These are phyloP conservation scores for Epizoanthus scotinus DNA, from an alignment of 92 coral and sea anemone species.

Conservation along the genomic window DNA sequence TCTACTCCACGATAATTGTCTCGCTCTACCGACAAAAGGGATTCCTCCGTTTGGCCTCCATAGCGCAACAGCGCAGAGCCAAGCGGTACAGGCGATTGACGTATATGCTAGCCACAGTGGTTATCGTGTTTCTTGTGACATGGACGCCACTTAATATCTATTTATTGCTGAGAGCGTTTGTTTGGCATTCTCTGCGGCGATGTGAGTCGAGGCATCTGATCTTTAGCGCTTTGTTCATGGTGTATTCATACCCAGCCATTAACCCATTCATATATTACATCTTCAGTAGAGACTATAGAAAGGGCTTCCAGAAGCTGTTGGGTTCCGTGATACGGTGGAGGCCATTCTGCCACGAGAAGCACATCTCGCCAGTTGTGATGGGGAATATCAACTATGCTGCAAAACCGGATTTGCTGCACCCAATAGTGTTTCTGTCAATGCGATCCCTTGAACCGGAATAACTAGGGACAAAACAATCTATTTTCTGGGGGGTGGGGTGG, in stretches of 20 bases:
- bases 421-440: no score
- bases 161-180: constrained; percentile 20
- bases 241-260: constrained; percentile 21
- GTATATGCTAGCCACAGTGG: constrained; percentile 22
- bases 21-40: constrained; percentile 14
- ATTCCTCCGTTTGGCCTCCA: constrained; percentile 6
- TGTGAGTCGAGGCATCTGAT: not conserved
- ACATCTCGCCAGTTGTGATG: no score
- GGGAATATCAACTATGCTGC: no score
- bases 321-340: not conserved
- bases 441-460: no score
- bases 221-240: constrained; percentile 22
- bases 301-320: constrained; percentile 22
- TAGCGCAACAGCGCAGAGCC: constrained; percentile 22
- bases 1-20: constrained; percentile 17
- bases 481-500: no score
- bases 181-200: not conserved
- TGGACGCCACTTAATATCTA: constrained; percentile 25
- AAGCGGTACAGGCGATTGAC: constrained; percentile 22
- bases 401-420: no score
- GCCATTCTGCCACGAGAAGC: no score
- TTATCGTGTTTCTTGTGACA: constrained; percentile 14
- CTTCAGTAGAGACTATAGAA: constrained; percentile 27
- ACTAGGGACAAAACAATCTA: no score
- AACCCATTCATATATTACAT: constrained; percentile 22